Conservation (phyloP, 2,113 vertebrate species). For the Mystacornis crossleyi region DNA sequence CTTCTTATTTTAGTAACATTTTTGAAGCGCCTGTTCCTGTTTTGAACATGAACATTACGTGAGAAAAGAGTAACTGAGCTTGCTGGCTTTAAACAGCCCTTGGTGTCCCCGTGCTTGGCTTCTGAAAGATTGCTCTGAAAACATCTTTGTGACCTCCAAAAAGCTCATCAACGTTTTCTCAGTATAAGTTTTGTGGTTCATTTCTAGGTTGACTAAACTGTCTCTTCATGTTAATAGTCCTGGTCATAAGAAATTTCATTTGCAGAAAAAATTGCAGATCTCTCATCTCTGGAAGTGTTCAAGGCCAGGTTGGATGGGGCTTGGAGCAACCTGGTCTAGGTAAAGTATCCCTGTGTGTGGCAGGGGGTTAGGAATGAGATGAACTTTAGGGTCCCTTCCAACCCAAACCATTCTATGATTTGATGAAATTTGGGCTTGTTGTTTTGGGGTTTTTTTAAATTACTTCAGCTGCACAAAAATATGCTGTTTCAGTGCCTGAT, state of each 20-base stretch:
- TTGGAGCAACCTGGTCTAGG: not conserved
- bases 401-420: not conserved
- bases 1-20: slow-evolving; percentile 37
- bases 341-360: not conserved
- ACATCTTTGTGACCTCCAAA: not conserved
- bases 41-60: not conserved
- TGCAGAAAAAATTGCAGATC: not conserved
- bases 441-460: rapidly evolving
- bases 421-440: not conserved
- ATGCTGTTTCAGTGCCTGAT: not conserved
- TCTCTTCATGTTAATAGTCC: not conserved
- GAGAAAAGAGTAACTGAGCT: not conserved
- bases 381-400: not conserved
- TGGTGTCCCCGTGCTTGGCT: not conserved
- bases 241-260: not conserved
- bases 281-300: not conserved
- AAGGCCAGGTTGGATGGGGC: not conserved
- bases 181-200: not conserved
- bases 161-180: not conserved
- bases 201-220: not conserved
- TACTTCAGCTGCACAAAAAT: not conserved
- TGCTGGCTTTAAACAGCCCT: not conserved
- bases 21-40: not conserved
- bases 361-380: not conserved
- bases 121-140: not conserved